A percentile compares a stretch with the other conserved stretches of the same genome.
Evolutionary conservation across 2,797 vertebrate genomes (phyloP).

Genomic region (Anguilla megastoma): DNA sequence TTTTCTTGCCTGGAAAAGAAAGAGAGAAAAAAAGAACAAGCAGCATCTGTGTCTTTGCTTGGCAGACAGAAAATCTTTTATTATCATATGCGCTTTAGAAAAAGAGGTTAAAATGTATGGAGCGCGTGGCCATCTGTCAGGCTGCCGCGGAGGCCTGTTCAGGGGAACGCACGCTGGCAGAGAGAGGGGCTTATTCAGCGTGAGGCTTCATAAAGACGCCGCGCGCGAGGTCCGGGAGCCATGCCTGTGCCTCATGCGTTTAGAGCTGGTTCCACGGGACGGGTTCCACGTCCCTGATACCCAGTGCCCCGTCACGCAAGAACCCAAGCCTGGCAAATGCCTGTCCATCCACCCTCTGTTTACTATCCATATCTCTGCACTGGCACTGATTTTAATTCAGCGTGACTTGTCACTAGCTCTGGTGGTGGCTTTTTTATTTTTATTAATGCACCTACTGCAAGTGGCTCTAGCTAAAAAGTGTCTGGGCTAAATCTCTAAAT

Average conservation of each 20-base stretch:
- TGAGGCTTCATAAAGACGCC: slow-evolving; percentile 50
- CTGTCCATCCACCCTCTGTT: background rate
- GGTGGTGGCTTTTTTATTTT: background rate
- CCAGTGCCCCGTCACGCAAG: slow-evolving; percentile 30
- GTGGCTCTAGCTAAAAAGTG: background rate
- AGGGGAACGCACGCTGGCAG: slow-evolving; percentile 11
- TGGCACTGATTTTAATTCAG: no score
- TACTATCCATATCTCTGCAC: background rate
- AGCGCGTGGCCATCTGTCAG: slow-evolving; percentile 57
- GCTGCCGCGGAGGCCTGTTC: slow-evolving; percentile 31
- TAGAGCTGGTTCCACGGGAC: slow-evolving; percentile 37
- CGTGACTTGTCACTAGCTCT: no score
- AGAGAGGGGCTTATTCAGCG: slow-evolving; percentile 37
- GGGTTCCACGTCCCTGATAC: slow-evolving; percentile 14
- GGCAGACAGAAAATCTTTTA: background rate
- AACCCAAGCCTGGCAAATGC: background rate
- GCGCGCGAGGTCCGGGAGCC: slow-evolving; percentile 45
- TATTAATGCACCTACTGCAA: background rate
- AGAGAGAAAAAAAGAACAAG: background rate
- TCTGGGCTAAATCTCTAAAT: background rate
- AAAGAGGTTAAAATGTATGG: slow-evolving; percentile 48
- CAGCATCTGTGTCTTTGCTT: background rate
- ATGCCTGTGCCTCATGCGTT: slow-evolving; percentile 54
- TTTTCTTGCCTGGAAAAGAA: background rate
- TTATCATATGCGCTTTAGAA: background rate